phyloP scores from a whole-genome alignment of 2,797 vertebrate species.

The Coregonus ussuriensis region DNA sequence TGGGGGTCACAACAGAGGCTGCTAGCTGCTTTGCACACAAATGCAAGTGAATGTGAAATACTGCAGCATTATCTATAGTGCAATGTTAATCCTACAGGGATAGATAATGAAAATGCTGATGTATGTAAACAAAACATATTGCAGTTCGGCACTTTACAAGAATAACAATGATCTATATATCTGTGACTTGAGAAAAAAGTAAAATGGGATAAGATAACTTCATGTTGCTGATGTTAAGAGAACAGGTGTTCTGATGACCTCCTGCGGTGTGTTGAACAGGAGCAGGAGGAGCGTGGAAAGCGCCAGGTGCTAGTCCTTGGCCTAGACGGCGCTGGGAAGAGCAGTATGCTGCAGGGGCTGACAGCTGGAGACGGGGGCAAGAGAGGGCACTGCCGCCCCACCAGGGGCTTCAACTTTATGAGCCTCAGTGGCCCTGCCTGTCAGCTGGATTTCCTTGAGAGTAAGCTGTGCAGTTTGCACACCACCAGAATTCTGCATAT shows the following conservation, averaged over 20 bases:
- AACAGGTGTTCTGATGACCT: background rate
- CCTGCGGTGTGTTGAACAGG: conserved; percentile 21
- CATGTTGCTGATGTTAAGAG: background rate
- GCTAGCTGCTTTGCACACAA: background rate
- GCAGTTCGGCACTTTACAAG: background rate
- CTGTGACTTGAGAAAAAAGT: background rate
- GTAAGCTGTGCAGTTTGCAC: conserved; percentile 67
- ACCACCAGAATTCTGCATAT: background rate
- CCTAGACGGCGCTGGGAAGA: conserved; percentile 89
- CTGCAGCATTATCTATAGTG: background rate
- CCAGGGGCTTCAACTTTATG: conserved; percentile 88
- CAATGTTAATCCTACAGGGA: background rate
- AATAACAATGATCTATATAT: background rate
- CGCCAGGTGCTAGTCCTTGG: conserved; percentile 89
- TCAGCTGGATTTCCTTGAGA: conserved; percentile 89
- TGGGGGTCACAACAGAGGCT: background rate
- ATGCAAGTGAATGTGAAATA: background rate
- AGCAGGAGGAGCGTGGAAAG: conserved; percentile 69
- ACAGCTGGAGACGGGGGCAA: conserved; percentile 66
- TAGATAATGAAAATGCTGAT: background rate
- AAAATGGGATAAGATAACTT: background rate
- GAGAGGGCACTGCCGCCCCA: conserved; percentile 66
- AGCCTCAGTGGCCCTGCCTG: conserved; percentile 75
- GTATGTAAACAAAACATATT: background rate
- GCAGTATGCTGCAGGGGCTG: conserved; percentile 85